Evolutionary conservation across 2,888 invertebrate genomes (phyloP), one percentile per base, ranked within the genome.

Genomic region (Troglohyphantes excavatus): DNA sequence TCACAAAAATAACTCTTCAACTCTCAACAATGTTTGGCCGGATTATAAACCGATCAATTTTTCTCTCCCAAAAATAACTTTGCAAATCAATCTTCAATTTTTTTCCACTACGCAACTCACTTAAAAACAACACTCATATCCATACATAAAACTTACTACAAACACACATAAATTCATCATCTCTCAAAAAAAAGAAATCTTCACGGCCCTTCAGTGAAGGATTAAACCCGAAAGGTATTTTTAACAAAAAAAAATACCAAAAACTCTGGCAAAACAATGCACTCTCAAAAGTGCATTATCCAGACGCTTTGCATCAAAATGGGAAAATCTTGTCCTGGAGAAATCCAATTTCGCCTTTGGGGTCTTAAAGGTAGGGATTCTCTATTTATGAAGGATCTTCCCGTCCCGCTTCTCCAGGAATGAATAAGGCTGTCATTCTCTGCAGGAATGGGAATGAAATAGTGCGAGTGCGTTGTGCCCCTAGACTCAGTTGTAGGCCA

Each of bases 241-340:
- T 17, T 5, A n/a, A n/a, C 13, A 53, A 13, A 53, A 53, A 53
- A n/a, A 53, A 53, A 17, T 5, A 53, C 9, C 13, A 53, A 53
- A 53, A 53, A 53, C 5, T n/a, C 17, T n/a, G n/a, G n/a, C 21
- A 65, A 79, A 83, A 83, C 65, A 83, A 83, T 72, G 46, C 73
- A 13, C 19, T 73, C 26, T 17, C 13, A 73, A 46, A 63, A 73
- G 83, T 46, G 63, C 61, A 46, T 83, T 83, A 65, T 73, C 63
- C 73, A 19, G 21, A 21, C 46, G 63, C 73, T 83, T 83, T 83
- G 73, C 83, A 83, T 83, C 63, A 83, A 83, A 83, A 83, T 83
- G 83, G 83, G 65, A 83, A 83, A 83, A 75, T 43, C 83, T 83
- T 83, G 83, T 83, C 73, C 19, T 6, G 21, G 27, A 46, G 65